phyloP scores from a whole-genome alignment of 2,113 vertebrate genomes.

The Helogale parvula region DNA sequence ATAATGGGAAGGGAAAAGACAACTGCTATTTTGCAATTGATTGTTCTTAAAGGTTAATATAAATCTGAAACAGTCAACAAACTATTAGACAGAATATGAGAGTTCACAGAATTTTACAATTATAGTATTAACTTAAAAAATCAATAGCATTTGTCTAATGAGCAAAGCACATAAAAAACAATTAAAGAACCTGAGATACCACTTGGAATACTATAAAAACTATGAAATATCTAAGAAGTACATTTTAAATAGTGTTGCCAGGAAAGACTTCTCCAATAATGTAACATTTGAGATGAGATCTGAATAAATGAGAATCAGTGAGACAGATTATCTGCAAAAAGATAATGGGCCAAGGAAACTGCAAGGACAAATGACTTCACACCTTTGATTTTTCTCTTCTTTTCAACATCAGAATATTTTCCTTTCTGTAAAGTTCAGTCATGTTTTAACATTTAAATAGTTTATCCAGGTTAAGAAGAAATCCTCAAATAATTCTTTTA shows the following conservation, averaged over 20 bases:
- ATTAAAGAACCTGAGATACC: not conserved
- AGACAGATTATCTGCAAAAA: not conserved
- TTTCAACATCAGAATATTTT: slow-evolving; percentile 36
- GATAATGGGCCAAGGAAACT: not conserved
- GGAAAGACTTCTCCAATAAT: not conserved
- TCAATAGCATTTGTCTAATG: not conserved
- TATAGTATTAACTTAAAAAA: not conserved
- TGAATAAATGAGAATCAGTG: not conserved
- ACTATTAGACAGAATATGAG: not conserved
- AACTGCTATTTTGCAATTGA: not conserved
- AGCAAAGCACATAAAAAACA: slow-evolving; percentile 26
- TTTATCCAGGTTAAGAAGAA: slow-evolving; percentile 22
- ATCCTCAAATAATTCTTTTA: slow-evolving; percentile 16
- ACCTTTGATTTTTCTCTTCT: not conserved
- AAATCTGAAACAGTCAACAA: not conserved
- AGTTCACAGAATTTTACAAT: not conserved
- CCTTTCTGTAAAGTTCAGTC: not conserved
- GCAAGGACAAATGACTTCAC: not conserved
- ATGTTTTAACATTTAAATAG: slow-evolving; percentile 9
- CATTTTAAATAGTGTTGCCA: not conserved
- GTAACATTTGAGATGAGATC: not conserved
- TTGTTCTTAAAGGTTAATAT: not conserved
- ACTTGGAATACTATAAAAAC: not conserved
- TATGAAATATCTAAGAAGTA: not conserved
- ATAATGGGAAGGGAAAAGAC: not conserved